A percentile compares a stretch with the other conserved stretches of the same genome.
Evolutionary conservation across 2,113 vertebrate genomes (phyloP).

Genomic region (Rhabdomys dilectus): DNA sequence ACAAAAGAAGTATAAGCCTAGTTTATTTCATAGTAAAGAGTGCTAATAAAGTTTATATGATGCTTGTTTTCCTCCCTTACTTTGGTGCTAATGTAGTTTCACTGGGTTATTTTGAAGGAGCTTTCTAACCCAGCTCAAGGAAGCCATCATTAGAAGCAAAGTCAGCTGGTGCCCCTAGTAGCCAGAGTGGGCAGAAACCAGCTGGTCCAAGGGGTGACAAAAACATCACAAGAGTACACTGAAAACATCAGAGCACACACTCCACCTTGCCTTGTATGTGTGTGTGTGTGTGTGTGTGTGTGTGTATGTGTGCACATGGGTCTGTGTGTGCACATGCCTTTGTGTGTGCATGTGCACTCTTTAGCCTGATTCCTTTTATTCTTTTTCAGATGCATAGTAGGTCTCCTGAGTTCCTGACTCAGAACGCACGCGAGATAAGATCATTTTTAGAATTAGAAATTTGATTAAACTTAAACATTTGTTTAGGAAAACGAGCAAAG

Average conservation of each 20-base stretch:
- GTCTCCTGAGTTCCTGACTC: constrained; percentile 81
- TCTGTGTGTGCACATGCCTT: no score
- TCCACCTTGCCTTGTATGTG: not conserved
- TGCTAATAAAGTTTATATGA: constrained; percentile 86
- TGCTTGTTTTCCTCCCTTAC: constrained; percentile 81
- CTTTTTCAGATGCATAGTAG: constrained; percentile 71
- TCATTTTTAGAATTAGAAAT: constrained; percentile 87
- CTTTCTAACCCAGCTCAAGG: constrained; percentile 77
- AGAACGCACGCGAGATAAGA: constrained; percentile 84
- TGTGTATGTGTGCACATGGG: not conserved
- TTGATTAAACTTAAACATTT: constrained; percentile 88
- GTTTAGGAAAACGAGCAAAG: constrained; percentile 86
- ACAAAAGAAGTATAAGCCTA: constrained; percentile 78
- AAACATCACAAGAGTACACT: constrained; percentile 78
- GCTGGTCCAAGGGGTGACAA: constrained; percentile 76
- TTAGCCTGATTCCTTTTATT: constrained; percentile 40
- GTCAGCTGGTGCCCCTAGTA: constrained; percentile 79
- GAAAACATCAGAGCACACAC: not conserved
- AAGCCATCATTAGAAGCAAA: constrained; percentile 80
- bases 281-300: not conserved
- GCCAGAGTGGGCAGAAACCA: constrained; percentile 77
- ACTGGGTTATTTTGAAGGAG: constrained; percentile 78
- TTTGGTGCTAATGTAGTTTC: constrained; percentile 80
- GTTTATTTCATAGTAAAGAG: constrained; percentile 87
- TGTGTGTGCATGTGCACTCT: not conserved